Conservation (phyloP, 2,113 vertebrate species). For the Petroica traversi region DNA sequence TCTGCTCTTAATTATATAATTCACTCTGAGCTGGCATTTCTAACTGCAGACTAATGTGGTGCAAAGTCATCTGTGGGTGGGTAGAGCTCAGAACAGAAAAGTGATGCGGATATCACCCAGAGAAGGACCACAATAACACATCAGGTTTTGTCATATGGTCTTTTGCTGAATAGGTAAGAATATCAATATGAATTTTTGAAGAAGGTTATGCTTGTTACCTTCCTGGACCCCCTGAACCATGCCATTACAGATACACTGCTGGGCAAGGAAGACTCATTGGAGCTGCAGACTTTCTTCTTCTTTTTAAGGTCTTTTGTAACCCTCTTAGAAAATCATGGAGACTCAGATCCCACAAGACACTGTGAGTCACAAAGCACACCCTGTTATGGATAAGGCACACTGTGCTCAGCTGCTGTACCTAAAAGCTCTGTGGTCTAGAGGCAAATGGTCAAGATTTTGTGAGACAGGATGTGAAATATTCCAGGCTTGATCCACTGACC, state of each 20-base stretch:
- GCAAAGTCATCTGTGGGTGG: neutral
- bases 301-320: neutral
- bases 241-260: neutral
- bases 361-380: neutral
- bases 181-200: neutral
- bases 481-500: neutral
- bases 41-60: neutral
- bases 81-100: neutral
- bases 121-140: neutral
- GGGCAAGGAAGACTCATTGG: neutral
- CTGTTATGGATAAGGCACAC: neutral
- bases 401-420: neutral
- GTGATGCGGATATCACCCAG: neutral
- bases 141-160: rapidly evolving
- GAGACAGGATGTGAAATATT: neutral
- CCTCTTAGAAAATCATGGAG: neutral
- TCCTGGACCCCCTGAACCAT: neutral
- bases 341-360: neutral
- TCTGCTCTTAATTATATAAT: neutral
- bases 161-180: neutral
- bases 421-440: neutral
- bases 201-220: neutral
- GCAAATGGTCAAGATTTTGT: neutral
- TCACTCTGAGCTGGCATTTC: neutral
- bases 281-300: neutral